Conservation (phyloP, 2,888 invertebrate genomes). For the Thelaira solivaga region DNA sequence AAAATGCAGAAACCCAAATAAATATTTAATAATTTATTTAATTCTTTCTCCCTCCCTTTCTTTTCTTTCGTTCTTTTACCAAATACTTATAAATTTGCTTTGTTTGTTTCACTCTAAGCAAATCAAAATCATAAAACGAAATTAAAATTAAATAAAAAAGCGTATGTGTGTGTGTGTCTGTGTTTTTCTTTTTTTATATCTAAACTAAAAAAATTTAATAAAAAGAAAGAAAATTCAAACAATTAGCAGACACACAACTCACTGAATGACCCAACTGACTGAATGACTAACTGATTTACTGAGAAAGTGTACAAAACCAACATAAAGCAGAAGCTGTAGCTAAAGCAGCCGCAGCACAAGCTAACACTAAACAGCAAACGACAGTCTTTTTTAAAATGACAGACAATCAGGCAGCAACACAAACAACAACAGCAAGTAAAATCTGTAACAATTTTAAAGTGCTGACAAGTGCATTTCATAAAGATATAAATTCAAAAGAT, state of each 20-base stretch:
- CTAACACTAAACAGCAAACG: conserved; percentile 3
- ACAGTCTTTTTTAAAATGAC: background rate
- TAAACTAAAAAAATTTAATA: background rate
- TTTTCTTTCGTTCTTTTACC: no score
- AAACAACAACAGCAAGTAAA: conserved; percentile 1
- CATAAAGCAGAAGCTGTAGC: background rate
- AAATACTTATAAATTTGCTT: background rate
- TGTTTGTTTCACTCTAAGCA: background rate
- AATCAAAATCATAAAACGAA: conserved; percentile 30
- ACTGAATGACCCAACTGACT: background rate
- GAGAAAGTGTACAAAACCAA: background rate
- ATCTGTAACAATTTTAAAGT: conserved; percentile 57
- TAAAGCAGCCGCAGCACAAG: background rate
- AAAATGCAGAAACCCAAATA: no score
- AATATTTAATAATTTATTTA: no score
- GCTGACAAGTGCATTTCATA: conserved; percentile 70
- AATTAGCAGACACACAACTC: background rate
- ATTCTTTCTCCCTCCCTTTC: no score
- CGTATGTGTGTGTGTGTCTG: no score
- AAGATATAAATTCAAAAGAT: conserved; percentile 66
- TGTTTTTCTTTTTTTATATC: background rate
- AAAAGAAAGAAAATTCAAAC: background rate
- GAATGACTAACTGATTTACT: background rate
- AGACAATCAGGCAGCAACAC: conserved; percentile 43
- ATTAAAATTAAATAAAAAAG: conserved; percentile 62